Evolutionary conservation across 1,140 invertebrate species (phyloP), one percentile per base, ranked within the genome.

Genomic region (Drosophila ohnishii): DNA sequence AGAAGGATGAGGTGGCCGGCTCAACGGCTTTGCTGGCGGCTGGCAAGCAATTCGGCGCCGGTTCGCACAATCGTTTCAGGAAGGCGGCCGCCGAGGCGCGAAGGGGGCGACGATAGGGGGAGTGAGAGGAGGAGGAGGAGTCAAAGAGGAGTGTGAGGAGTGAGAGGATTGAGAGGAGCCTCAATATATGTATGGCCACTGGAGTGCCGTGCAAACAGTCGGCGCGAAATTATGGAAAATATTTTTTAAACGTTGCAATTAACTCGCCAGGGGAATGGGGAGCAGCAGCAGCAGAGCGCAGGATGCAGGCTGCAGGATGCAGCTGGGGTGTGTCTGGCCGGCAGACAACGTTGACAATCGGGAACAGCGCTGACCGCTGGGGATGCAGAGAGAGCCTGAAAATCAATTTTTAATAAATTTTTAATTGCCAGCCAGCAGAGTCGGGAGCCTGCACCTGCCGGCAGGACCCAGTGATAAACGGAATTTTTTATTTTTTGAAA

Each of bases 1-100:
- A 90, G 2, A 93, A 94, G 71, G 90, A 91, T 57, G 90, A 91
- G 56, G 76, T 91, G 5, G 47, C 56, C 1, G 90, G 90, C 11
- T 82, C 90, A 1, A 66, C 78, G 16, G 90, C 78, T 1, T 45
- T 91, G 53, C 58, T 91, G 55, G 88, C 78, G 8, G 86, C 90
- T 14, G 81, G 90, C 69, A 90, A 90, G 58, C 75, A 77, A 50
- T 82, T 82, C 63, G 80, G 75, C n/a, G 60, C 60, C 35, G 79
- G 79, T 7, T 50, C 80, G 39, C 75, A 88, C 66, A 91, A 90
- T 76, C 90, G 90, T 9, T 91, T 91, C 72, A 75, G 90, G 34
- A 84, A 87, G 25, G 90, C 86, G 5, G 90, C 90, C 28, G 75
- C 78, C 19, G 84, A 80, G 16, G 37, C 76, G 9, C 35, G 63